Evolutionary conservation across 1,140 invertebrate genomes (phyloP).

Genomic region (Nasonia vitripennis): DNA sequence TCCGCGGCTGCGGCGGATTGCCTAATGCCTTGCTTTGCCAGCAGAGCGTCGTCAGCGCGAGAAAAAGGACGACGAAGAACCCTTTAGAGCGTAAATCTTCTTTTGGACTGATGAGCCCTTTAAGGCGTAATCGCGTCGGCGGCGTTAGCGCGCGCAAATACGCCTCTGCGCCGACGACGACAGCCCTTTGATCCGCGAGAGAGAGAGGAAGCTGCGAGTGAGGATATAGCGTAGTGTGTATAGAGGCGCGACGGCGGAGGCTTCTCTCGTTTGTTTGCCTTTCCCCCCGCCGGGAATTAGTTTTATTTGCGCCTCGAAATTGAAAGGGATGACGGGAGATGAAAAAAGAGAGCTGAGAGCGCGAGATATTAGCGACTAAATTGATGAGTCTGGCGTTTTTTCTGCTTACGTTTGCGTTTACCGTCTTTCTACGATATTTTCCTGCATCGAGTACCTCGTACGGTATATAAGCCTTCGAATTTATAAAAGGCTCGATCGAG

Average conservation of each 20-base stretch:
- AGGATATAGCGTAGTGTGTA: not conserved
- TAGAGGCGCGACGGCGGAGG: not conserved
- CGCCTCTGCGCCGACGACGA: not conserved
- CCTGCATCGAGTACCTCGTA: no score
- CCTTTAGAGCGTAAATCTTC: constrained; percentile 15
- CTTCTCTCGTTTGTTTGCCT: not conserved
- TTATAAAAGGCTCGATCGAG: not conserved
- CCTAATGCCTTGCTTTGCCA: constrained; percentile 1
- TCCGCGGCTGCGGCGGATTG: not conserved
- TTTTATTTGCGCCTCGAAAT: not conserved
- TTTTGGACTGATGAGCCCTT: not conserved
- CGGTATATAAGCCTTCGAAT: no score
- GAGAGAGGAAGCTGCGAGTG: not conserved
- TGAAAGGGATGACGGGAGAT: not conserved
- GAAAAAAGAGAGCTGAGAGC: not conserved
- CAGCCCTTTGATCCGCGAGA: not conserved
- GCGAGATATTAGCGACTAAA: no score
- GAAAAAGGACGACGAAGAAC: not conserved
- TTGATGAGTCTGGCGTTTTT: no score
- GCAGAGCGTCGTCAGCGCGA: not conserved
- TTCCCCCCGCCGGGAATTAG: not conserved
- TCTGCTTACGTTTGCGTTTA: no score
- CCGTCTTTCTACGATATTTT: no score
- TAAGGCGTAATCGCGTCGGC: constrained; percentile 6
- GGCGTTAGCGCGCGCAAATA: not conserved